Evolutionary conservation across 1,140 invertebrate genomes (phyloP).

Genomic region (Mamestra configurata): DNA sequence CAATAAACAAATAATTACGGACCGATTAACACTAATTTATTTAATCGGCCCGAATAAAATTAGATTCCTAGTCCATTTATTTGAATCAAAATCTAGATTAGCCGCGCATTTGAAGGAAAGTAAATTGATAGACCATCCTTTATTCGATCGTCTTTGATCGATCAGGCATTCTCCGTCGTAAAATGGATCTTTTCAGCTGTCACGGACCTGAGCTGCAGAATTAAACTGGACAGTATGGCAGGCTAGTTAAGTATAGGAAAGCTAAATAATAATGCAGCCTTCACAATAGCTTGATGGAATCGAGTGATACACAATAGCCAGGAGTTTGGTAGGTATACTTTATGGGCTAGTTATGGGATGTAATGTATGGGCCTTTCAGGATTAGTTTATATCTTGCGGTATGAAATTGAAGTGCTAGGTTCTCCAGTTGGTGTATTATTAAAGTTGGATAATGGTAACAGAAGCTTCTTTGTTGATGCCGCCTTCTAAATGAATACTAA

Average conservation of each 20-base stretch:
- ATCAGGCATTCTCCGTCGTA: slow-evolving; percentile 63
- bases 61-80: not conserved
- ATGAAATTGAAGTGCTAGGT: not conserved
- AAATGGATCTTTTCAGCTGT: slow-evolving; percentile 67
- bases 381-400: slow-evolving; percentile 18
- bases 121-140: slow-evolving; percentile 53
- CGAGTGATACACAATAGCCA: slow-evolving; percentile 72
- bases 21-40: slow-evolving; percentile 38
- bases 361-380: slow-evolving; percentile 26
- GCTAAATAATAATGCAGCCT: slow-evolving; percentile 71
- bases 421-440: not conserved
- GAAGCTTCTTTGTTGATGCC: not conserved
- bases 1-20: slow-evolving; percentile 16
- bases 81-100: slow-evolving; percentile 33
- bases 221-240: slow-evolving; percentile 63
- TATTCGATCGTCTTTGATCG: slow-evolving; percentile 62
- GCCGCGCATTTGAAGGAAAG: slow-evolving; percentile 20
- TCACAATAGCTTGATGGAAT: slow-evolving; percentile 69
- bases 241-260: slow-evolving; percentile 66
- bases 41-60: slow-evolving; percentile 8
- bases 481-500: too few relatives aligned
- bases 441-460: not conserved
- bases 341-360: slow-evolving; percentile 45
- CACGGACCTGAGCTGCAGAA: slow-evolving; percentile 52
- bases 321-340: slow-evolving; percentile 50